Evolutionary conservation across 2,113 vertebrate species (phyloP).

Genomic region (Scomber japonicus): DNA sequence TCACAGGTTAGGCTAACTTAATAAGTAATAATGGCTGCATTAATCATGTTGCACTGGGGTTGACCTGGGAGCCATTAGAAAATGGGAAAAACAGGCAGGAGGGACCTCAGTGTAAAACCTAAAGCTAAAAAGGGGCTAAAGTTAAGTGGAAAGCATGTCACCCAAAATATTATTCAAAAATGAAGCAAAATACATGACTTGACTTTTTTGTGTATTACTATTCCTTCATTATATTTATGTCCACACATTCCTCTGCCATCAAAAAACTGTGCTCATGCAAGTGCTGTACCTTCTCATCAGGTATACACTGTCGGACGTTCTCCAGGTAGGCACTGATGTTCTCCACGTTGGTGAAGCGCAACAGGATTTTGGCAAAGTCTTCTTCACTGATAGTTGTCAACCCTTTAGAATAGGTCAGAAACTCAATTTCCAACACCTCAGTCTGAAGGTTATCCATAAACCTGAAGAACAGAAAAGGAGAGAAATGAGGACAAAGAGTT

Average conservation of each 20-base stretch:
- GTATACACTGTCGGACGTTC: conserved; percentile 92
- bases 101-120: too few relatives aligned
- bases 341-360: conserved; percentile 98
- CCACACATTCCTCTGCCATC: not conserved
- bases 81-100: too few relatives aligned
- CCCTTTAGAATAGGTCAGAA: conserved; percentile 97
- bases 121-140: too few relatives aligned
- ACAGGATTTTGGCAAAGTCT: conserved; percentile 96
- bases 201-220: too few relatives aligned
- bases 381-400: conserved; percentile 99
- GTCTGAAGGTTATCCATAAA: conserved; percentile 99
- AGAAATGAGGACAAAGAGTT: not conserved
- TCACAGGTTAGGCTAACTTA: too few relatives aligned
- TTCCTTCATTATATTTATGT: not conserved
- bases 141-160: too few relatives aligned
- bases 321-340: conserved; percentile 96
- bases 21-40: too few relatives aligned
- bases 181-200: too few relatives aligned
- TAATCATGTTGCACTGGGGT: too few relatives aligned
- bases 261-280: not conserved
- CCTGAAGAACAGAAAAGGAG: conserved; percentile 74
- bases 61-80: too few relatives aligned
- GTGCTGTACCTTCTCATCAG: conserved; percentile 93
- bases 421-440: conserved; percentile 97
- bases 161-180: too few relatives aligned